A percentile compares a stretch with the other conserved stretches of the same genome.
These are phyloP conservation scores for Rhorus exstirpatorius DNA, from an alignment of 2,888 invertebrate species.

Conservation along the genomic window DNA sequence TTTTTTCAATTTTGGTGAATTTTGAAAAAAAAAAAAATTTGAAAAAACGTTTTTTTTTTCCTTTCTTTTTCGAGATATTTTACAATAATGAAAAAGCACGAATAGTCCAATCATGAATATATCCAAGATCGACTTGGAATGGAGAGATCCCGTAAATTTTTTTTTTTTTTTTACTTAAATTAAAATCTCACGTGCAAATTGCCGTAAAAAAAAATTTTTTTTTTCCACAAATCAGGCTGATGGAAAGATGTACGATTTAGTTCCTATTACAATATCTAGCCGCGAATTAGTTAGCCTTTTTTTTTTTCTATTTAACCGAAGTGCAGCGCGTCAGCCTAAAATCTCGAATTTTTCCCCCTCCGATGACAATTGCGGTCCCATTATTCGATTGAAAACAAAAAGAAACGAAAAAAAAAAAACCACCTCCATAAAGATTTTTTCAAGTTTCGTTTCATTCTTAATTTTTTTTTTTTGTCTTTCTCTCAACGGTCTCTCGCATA, in stretches of 20 bases:
- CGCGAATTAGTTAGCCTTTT: slow-evolving; percentile 79
- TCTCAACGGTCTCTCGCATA: neutral
- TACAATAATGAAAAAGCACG: no score
- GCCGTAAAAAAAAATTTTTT: neutral
- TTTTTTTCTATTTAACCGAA: slow-evolving; percentile 75
- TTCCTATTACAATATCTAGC: slow-evolving; percentile 81
- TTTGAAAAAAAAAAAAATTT: no score
- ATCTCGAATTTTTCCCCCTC: slow-evolving; percentile 13
- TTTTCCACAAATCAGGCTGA: slow-evolving; percentile 41
- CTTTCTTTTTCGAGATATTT: no score
- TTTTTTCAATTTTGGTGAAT: no score
- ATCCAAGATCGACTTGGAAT: no score
- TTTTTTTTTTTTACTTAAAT: neutral
- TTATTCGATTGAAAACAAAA: slow-evolving; percentile 11
- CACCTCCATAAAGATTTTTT: neutral
- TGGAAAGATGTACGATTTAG: slow-evolving; percentile 78
- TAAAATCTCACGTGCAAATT: slow-evolving; percentile 23
- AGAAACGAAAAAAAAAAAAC: slow-evolving; percentile 20
- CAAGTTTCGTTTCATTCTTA: neutral
- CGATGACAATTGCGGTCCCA: slow-evolving; percentile 1
- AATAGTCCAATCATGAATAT: no score
- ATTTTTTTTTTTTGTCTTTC: neutral
- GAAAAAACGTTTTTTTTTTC: no score
- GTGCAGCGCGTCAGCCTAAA: slow-evolving; percentile 71
- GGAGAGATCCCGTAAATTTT: no score